phyloP scores from a whole-genome alignment of 1,140 invertebrate species.

The Acromyrmex echinatior region DNA sequence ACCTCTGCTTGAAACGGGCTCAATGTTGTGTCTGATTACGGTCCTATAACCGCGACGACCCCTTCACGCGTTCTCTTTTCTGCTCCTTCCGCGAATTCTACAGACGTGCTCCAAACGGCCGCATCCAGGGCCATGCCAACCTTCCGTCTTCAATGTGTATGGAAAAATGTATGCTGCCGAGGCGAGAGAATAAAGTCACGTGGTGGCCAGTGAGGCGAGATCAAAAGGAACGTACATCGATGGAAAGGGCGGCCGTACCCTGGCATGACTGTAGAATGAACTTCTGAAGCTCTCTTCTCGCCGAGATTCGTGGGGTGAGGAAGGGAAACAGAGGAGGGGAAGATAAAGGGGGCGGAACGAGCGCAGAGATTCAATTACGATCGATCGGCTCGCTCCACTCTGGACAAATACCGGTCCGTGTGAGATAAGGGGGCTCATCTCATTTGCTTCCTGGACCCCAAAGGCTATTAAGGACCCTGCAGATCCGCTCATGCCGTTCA shows the following conservation, averaged over 20 bases:
- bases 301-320: slow-evolving; percentile 8
- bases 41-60: slow-evolving; percentile 63
- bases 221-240: slow-evolving; percentile 62
- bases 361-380: slow-evolving; percentile 76
- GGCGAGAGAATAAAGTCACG: slow-evolving; percentile 70
- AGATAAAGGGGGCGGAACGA: slow-evolving; percentile 66
- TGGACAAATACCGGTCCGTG: slow-evolving; percentile 74
- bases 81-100: slow-evolving; percentile 52
- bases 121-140: slow-evolving; percentile 28
- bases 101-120: not conserved
- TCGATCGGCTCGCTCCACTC: slow-evolving; percentile 71
- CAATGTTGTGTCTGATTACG: slow-evolving; percentile 72
- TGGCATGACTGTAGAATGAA: slow-evolving; percentile 56
- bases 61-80: slow-evolving; percentile 51
- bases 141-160: slow-evolving; percentile 41
- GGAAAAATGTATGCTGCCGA: slow-evolving; percentile 66
- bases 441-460: slow-evolving; percentile 71
- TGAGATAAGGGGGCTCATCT: slow-evolving; percentile 73
- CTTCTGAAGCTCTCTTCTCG: not conserved
- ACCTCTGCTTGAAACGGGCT: slow-evolving; percentile 32
- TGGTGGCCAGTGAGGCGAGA: slow-evolving; percentile 44
- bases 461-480: slow-evolving; percentile 69
- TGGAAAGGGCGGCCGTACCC: slow-evolving; percentile 31
- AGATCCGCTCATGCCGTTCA: slow-evolving; percentile 66
- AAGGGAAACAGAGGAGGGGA: slow-evolving; percentile 21